phyloP scores from a whole-genome alignment of 2,888 invertebrate genomes.

The Molanna angustata region DNA sequence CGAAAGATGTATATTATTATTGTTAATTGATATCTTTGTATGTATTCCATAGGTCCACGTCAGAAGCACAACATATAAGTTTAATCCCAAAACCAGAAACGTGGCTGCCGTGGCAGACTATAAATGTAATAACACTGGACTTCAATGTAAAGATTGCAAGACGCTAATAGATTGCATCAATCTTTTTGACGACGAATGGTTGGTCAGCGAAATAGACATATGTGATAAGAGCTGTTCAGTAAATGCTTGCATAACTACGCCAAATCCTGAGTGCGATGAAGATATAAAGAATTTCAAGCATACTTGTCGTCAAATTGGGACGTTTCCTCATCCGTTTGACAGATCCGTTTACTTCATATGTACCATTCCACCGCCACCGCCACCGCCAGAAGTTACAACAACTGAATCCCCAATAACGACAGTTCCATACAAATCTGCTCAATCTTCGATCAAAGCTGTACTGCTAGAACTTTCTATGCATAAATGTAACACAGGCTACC shows the following conservation, averaged over 20 bases:
- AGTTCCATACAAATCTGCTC: no score
- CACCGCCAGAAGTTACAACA: background rate
- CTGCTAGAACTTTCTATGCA: background rate
- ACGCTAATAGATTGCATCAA: background rate
- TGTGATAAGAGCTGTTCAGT: no score
- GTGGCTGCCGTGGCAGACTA: no score
- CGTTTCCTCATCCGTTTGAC: background rate
- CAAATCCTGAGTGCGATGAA: background rate
- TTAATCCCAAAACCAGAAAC: no score
- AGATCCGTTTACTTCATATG: background rate
- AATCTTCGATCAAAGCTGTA: no score
- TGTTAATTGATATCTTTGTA: no score
- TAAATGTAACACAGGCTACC: background rate
- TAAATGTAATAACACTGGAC: no score
- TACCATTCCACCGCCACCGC: background rate
- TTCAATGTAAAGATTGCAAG: no score
- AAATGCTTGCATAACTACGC: background rate
- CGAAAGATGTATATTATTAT: no score
- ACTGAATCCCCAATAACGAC: no score
- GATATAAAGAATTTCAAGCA: background rate
- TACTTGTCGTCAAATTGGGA: background rate
- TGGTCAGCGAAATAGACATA: background rate
- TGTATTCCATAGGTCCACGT: no score
- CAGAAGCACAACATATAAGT: no score
- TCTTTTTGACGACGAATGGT: background rate